These are phyloP conservation scores for Xestobium rufovillosum DNA, from an alignment of 2,888 invertebrate genomes.

Conservation along the genomic window DNA sequence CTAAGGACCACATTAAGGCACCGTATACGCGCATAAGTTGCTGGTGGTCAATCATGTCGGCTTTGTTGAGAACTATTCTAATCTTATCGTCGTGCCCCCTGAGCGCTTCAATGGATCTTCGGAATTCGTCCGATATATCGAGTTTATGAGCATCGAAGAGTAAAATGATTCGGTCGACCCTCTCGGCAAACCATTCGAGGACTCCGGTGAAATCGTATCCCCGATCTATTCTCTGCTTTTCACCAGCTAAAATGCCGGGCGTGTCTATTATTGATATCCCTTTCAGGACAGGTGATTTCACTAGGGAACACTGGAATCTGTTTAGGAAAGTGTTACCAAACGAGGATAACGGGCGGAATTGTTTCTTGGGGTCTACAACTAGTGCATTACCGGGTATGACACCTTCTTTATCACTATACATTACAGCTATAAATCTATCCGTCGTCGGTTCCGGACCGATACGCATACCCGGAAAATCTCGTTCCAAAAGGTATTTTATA, in stretches of 20 bases:
- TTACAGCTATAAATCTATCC: conserved; percentile 95
- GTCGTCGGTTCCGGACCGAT: conserved; percentile 99
- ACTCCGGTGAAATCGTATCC: conserved; percentile 98
- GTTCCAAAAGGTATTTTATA: conserved; percentile 84
- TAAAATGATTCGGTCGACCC: conserved; percentile 94
- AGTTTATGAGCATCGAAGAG: conserved; percentile 98
- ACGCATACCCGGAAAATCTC: conserved; percentile 95
- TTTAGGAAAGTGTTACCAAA: conserved; percentile 98
- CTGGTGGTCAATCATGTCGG: conserved; percentile 98
- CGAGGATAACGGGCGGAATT: conserved; percentile 89
- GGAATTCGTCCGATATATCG: conserved; percentile 98
- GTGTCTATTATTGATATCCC: conserved; percentile 97
- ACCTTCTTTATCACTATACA: conserved; percentile 87
- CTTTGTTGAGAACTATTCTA: conserved; percentile 95
- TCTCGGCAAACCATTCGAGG: conserved; percentile 97
- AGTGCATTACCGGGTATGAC: conserved; percentile 97
- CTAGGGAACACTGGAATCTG: conserved; percentile 90
- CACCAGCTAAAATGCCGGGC: conserved; percentile 77
- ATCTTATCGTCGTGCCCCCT: conserved; percentile 96
- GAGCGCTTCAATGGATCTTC: conserved; percentile 91
- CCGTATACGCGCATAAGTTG: conserved; percentile 98
- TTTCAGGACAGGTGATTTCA: conserved; percentile 83
- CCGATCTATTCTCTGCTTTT: conserved; percentile 87
- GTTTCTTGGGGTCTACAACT: conserved; percentile 95
- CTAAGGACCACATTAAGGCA: conserved; percentile 98